Evolutionary conservation across 2,797 vertebrate genomes (phyloP).

Genomic region (Enteromius anoplus): DNA sequence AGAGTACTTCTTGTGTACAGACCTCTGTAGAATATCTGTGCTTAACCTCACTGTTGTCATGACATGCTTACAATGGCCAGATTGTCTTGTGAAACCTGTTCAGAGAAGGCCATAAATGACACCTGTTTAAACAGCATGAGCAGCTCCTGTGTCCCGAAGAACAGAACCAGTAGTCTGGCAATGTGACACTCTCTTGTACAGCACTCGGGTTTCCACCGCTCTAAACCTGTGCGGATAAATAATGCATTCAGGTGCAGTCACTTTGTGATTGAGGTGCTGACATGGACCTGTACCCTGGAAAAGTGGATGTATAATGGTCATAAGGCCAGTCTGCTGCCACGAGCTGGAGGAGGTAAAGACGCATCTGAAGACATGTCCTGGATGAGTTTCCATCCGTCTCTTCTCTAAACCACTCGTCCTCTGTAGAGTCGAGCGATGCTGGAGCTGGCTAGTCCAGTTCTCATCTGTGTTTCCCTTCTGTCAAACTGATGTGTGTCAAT

Average conservation of each 20-base stretch:
- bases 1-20: background rate
- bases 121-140: background rate
- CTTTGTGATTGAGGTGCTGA: background rate
- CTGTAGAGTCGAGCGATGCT: background rate
- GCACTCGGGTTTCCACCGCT: background rate
- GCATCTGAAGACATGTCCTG: background rate
- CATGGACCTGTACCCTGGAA: background rate
- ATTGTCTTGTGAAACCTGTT: background rate
- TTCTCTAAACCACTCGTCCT: background rate
- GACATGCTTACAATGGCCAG: background rate
- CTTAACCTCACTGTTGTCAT: background rate
- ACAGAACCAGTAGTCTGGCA: background rate
- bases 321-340: background rate
- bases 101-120: background rate
- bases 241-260: background rate
- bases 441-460: background rate
- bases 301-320: background rate
- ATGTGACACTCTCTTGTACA: background rate
- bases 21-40: background rate
- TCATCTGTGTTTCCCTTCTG: background rate
- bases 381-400: background rate
- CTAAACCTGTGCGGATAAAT: conserved; percentile 5
- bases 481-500: too few relatives aligned
- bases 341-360: background rate
- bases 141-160: background rate